These are phyloP conservation scores for Neoniphon sammara DNA, from an alignment of 2,797 vertebrate species.

Conservation along the genomic window DNA sequence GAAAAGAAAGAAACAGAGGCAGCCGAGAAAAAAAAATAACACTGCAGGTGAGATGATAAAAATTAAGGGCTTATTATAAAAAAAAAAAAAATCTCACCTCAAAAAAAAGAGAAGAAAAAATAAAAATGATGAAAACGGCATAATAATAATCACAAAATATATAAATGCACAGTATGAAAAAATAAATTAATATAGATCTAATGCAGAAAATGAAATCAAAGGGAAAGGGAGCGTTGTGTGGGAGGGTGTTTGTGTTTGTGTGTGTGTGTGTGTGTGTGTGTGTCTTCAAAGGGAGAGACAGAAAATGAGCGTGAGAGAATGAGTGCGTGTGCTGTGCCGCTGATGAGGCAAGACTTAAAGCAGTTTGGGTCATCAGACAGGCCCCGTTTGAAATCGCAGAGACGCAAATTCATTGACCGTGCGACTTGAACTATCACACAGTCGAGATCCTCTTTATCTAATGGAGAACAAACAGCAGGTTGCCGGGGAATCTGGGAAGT, in stretches of 20 bases:
- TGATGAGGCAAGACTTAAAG: slow-evolving; percentile 45
- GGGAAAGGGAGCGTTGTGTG: slow-evolving; percentile 26
- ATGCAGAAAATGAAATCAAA: slow-evolving; percentile 49
- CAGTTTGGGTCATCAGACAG: slow-evolving; percentile 32
- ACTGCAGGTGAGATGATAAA: slow-evolving; percentile 1
- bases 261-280: slow-evolving; percentile 28
- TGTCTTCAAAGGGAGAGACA: slow-evolving; percentile 59
- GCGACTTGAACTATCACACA: not conserved
- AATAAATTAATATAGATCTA: slow-evolving; percentile 26
- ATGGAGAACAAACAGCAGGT: slow-evolving; percentile 34
- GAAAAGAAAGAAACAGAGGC: slow-evolving; percentile 2
- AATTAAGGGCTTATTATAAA: not conserved
- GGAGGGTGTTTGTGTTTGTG: slow-evolving; percentile 1
- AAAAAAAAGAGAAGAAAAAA: not conserved
- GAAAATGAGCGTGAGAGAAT: slow-evolving; percentile 34
- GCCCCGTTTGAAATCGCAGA: slow-evolving; percentile 33
- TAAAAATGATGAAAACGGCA: not conserved
- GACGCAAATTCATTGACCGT: slow-evolving; percentile 33
- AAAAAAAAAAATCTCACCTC: slow-evolving; percentile 23
- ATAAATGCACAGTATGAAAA: slow-evolving; percentile 38
- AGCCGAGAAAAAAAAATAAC: slow-evolving; percentile 3
- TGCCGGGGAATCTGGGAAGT: slow-evolving; percentile 10
- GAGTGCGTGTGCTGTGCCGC: slow-evolving; percentile 12
- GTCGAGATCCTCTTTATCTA: not conserved
- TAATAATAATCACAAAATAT: slow-evolving; percentile 17